A percentile compares a stretch with the other conserved stretches of the same genome.
Evolutionary conservation across 2,888 invertebrate species (phyloP).

Genomic region (Epistrophe grossulariae): DNA sequence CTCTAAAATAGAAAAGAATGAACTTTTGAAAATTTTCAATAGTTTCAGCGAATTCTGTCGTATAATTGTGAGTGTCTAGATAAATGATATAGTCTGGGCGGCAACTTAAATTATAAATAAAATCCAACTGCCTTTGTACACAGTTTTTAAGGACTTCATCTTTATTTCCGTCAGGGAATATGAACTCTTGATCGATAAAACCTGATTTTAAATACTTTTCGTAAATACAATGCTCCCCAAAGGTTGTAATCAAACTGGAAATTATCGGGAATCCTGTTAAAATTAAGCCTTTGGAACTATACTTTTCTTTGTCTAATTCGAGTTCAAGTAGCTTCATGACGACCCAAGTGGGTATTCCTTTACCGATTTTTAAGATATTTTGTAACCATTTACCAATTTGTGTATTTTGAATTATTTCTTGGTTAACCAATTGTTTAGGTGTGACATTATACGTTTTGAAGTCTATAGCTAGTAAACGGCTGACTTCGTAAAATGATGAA

Average conservation of each 20-base stretch:
- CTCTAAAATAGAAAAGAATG: constrained; percentile 21
- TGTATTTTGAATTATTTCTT: constrained; percentile 86
- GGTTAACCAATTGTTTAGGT: constrained; percentile 85
- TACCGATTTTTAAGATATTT: constrained; percentile 86
- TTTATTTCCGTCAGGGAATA: background rate
- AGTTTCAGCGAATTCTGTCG: constrained; percentile 1
- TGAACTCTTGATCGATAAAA: background rate
- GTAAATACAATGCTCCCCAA: background rate
- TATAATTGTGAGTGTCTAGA: constrained; percentile 24
- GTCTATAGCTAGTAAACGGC: constrained; percentile 85
- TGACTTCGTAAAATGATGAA: constrained; percentile 85
- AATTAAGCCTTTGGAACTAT: constrained; percentile 87
- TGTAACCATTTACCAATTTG: constrained; percentile 86
- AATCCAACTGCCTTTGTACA: constrained; percentile 40
- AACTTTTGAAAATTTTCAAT: constrained; percentile 42
- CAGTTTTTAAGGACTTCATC: background rate
- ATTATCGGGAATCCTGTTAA: constrained; percentile 88
- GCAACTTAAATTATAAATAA: constrained; percentile 28
- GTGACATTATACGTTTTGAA: constrained; percentile 86
- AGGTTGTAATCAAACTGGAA: constrained; percentile 79
- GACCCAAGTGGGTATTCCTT: constrained; percentile 84
- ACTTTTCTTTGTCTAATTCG: constrained; percentile 85
- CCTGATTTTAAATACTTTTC: background rate
- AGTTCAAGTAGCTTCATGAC: constrained; percentile 85
- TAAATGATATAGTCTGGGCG: constrained; percentile 43